Base-by-base conservation (phyloP, 92 coral and sea anemone species). In the Hydrozoanthus gracilis region DNA sequence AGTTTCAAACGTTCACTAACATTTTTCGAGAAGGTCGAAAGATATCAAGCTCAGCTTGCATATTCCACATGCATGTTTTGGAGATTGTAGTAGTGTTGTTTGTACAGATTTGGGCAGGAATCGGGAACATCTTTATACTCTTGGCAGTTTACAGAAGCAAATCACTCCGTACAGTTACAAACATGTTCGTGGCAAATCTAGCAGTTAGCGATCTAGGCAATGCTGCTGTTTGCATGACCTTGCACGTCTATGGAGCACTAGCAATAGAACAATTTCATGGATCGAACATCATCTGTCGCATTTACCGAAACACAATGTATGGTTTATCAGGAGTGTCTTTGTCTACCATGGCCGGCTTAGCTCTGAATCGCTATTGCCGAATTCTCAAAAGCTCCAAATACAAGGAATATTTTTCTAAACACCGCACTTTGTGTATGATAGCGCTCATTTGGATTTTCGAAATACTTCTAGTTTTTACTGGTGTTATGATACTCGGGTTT, bases 351-450 rank as follows among this genome's bases (percentile, higher is more conserved):
- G 77, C 77, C 9, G 77, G 52, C 3, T 6, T 73, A 47, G 77
- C 77, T 15, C 16, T 73, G 52, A 73, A 73, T 47, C 56, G 77
- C 77, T 73, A 73, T 35, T 73, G 16, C 52, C 54, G 77, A 47
- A 54, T 73, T 7, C 52, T 73, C 17, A 73, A 73, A 14, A 73
- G 77, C 18, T 73, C 27, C 14, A 47, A 73, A 73, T 73, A 73
- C 47, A 4, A 16, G 4, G 16, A 47, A 51, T 46, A 47, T 49
- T 73, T 73, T 44, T 73, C 77, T 35, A 73, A 47, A 46, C 56
- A 35, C 45, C 77, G 77, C 9, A 45, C 77, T 2, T 46, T 73
- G 45, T 9, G 77, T 4, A 46, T 73, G 54, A 44, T 73, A 14
- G 14, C 48, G 51, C 4, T 47, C 0, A 73, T 73, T 44, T 73